Evolutionary conservation across 2,888 invertebrate genomes (phyloP), one percentile per base, ranked within the genome.

Genomic region (Andrena bicolor): DNA sequence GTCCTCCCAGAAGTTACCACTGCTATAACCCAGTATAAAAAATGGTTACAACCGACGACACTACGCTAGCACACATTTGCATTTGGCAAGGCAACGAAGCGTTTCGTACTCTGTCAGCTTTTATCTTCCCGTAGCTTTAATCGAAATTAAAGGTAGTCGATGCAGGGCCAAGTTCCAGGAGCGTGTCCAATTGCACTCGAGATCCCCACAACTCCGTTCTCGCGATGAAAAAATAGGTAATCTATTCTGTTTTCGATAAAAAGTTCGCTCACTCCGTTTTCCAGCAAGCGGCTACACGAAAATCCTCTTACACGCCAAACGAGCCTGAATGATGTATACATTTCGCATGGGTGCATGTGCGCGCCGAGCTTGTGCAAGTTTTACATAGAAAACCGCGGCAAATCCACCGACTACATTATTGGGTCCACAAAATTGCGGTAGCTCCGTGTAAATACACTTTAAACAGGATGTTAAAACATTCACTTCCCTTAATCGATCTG

Each of bases 211-310:
- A 82, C 77, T 71, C 75, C 53, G 65, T 60, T 65, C 66, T 49
- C 68, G 76, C 70, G 69, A 82, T 65, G 64, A 80, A 80, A 77
- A 76, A 68, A 23, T 69, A 53, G 79, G 76, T 82, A 75, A 65
- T 64, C 71, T 58, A 49, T 73, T 41, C 75, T 72, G 76, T 78
- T 71, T 65, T 63, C 74, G 81, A 73, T 82, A 86, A 88, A 87
- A 88, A 88, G 87, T 89, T 88, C 84, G 84, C 86, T 77, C 80
- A 79, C 68, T 80, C 68, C 81, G 89, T 83, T 88, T 80, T 80
- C 76, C 79, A 69, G 76, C 87, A 88, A 88, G 89, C 83, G 84
- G 80, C 69, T 86, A 88, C 88, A 88, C 75, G 89, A 80, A 86
- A 88, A 88, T 86, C 84, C 89, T 86, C 87, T 88, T 89, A 88